phyloP scores from a whole-genome alignment of 1,140 invertebrate genomes.

The Anthonomus grandis region DNA sequence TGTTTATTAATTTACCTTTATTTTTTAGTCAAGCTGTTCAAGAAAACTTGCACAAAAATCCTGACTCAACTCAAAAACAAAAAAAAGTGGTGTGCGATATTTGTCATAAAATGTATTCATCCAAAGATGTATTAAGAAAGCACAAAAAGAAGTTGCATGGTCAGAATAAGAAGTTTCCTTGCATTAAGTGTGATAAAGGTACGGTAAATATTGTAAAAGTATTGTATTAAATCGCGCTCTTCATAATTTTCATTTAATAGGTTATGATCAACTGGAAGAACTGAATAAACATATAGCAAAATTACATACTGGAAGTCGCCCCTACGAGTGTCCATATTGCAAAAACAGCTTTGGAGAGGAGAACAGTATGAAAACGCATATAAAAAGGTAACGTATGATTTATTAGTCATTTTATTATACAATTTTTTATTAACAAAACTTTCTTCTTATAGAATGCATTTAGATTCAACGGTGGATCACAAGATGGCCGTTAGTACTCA shows the following conservation, averaged over 20 bases:
- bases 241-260: not conserved
- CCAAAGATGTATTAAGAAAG: constrained; percentile 40
- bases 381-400: constrained; percentile 47
- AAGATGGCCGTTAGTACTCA: too few relatives aligned
- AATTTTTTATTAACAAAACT: too few relatives aligned
- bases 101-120: constrained; percentile 40
- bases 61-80: not conserved
- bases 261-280: constrained; percentile 53
- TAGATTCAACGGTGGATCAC: too few relatives aligned
- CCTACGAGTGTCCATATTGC: constrained; percentile 58
- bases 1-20: too few relatives aligned
- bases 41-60: not conserved
- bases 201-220: not conserved
- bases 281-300: constrained; percentile 67
- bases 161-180: constrained; percentile 40
- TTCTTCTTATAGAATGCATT: too few relatives aligned
- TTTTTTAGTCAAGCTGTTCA: not conserved
- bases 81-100: constrained; percentile 38
- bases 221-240: not conserved
- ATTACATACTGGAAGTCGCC: constrained; percentile 67
- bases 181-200: constrained; percentile 53
- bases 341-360: constrained; percentile 47
- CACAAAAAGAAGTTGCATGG: constrained; percentile 40
- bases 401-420: too few relatives aligned
- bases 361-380: constrained; percentile 38